Percentiles rank a stretch among this genome's conserved stretches.
phyloP scores from a whole-genome alignment of 2,113 vertebrate genomes.

The Apteryx owenii region DNA sequence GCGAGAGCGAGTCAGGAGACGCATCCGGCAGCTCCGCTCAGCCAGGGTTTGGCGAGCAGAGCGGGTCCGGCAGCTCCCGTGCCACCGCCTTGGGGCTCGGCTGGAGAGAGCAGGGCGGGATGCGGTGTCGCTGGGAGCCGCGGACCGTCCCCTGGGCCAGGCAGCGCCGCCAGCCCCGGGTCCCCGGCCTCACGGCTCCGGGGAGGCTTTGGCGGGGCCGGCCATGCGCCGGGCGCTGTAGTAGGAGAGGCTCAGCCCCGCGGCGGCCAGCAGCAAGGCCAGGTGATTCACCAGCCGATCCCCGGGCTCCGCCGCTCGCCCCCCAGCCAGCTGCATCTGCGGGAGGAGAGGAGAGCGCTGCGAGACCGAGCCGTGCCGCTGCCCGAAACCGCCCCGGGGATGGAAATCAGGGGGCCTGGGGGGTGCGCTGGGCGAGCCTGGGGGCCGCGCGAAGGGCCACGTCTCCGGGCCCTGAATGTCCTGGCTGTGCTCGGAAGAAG shows the following conservation, averaged over 20 bases:
- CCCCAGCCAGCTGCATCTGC: conserved; percentile 90
- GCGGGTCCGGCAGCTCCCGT: not conserved
- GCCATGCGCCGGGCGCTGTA: conserved; percentile 93
- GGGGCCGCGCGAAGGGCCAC: no score
- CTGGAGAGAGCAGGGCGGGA: not conserved
- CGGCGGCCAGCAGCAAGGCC: conserved; percentile 90
- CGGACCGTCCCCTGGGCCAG: not conserved
- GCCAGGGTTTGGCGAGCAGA: rapidly evolving
- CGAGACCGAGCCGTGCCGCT: not conserved
- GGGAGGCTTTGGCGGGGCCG: conserved; percentile 69
- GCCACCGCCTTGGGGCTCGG: not conserved
- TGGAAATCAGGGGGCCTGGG: not conserved
- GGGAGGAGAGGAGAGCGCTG: not conserved
- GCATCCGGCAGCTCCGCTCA: not conserved
- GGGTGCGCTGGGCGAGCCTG: no score
- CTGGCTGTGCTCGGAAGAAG: rapidly evolving
- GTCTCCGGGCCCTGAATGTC: rapidly evolving
- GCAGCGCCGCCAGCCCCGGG: not conserved
- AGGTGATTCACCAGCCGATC: conserved; percentile 85
- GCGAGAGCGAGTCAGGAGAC: not conserved
- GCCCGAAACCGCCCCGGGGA: rapidly evolving
- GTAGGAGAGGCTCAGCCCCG: conserved; percentile 90
- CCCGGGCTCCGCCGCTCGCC: conserved; percentile 82
- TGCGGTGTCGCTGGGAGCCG: not conserved
- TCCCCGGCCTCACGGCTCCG: conserved; percentile 59